A percentile compares a stretch with the other conserved stretches of the same genome.
phyloP scores from a whole-genome alignment of 2,113 vertebrate genomes.

The Calypte anna region DNA sequence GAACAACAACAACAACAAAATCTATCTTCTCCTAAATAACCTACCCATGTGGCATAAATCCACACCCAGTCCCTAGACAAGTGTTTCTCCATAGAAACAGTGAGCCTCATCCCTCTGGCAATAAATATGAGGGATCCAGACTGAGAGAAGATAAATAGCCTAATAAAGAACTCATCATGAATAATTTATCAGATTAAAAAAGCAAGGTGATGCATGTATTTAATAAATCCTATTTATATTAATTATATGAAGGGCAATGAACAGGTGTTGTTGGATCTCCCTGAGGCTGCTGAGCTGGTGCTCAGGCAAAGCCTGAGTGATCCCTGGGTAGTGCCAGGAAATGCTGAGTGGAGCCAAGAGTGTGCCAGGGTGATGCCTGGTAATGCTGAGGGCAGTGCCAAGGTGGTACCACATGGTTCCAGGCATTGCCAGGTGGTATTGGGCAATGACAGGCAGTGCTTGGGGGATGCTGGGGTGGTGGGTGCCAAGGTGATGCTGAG shows the following conservation, averaged over 20 bases:
- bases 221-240: not conserved
- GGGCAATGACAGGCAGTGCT: too few relatives aligned
- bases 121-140: not conserved
- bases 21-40: not conserved
- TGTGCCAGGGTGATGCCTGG: too few relatives aligned
- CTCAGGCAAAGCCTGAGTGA: too few relatives aligned
- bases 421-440: too few relatives aligned
- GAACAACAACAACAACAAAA: not conserved
- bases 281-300: accelerated
- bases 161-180: not conserved
- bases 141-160: not conserved
- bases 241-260: not conserved
- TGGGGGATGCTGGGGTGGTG: too few relatives aligned
- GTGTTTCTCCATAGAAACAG: not conserved
- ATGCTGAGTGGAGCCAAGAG: too few relatives aligned
- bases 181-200: not conserved
- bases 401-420: too few relatives aligned
- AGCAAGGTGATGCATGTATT: not conserved
- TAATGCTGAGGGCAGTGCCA: too few relatives aligned
- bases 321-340: too few relatives aligned
- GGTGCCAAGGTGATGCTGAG: too few relatives aligned
- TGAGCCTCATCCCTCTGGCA: accelerated
- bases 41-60: not conserved
- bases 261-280: accelerated
- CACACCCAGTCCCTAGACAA: not conserved